A percentile compares a stretch with the other conserved stretches of the same genome.
Evolutionary conservation across 2,797 vertebrate genomes (phyloP).

Genomic region (Potorous gilbertii): DNA sequence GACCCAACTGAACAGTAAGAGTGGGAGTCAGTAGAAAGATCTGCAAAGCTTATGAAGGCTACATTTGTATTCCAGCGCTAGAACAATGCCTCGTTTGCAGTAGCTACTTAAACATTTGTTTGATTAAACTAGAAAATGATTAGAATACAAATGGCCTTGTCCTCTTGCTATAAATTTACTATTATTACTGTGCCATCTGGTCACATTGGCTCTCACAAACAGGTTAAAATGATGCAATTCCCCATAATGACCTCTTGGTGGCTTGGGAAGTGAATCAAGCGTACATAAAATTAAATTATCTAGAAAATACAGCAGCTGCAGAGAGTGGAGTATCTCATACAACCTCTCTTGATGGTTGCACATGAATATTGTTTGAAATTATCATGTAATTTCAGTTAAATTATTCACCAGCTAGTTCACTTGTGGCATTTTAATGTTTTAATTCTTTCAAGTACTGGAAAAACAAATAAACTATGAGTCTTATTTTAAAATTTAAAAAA

Average conservation of each 20-base stretch:
- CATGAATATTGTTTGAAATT: not conserved
- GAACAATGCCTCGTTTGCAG: not conserved
- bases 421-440: not conserved
- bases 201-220: not conserved
- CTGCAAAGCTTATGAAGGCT: not conserved
- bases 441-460: not conserved
- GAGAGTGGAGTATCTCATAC: not conserved
- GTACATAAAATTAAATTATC: not conserved
- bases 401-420: conserved; percentile 4
- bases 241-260: not conserved
- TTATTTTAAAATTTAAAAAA: not conserved
- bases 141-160: conserved; percentile 2
- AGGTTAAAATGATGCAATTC: conserved; percentile 21
- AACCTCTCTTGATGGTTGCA: not conserved
- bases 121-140: not conserved
- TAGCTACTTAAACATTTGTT: not conserved
- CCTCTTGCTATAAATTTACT: not conserved
- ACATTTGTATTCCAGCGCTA: not conserved
- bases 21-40: not conserved
- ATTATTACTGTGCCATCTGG: not conserved
- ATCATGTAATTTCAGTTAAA: conserved; percentile 24
- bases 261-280: not conserved
- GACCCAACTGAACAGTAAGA: not conserved
- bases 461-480: not conserved
- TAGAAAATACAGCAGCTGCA: not conserved